A percentile compares a stretch with the other conserved stretches of the same genome.
Conservation (phyloP, 2,113 vertebrate species). For the Steatornis caripensis region DNA sequence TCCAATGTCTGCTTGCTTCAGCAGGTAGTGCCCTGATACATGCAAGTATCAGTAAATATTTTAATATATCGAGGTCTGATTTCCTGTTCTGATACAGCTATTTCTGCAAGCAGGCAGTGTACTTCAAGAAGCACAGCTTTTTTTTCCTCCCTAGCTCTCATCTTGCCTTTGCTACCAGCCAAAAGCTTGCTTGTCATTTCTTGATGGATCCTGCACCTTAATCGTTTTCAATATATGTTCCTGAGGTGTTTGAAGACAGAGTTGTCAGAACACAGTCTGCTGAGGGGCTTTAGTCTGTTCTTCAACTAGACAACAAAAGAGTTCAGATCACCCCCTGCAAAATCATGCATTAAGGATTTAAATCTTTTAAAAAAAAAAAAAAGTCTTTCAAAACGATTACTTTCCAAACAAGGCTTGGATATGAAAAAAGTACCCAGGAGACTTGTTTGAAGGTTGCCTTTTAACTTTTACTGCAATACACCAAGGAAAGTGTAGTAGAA, state of each 20-base stretch:
- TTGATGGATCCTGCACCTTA: slow-evolving; percentile 9
- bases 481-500: not conserved
- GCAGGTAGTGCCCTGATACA: not conserved
- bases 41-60: not conserved
- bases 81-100: not conserved
- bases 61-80: not conserved
- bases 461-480: not conserved
- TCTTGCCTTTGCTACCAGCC: slow-evolving; percentile 4
- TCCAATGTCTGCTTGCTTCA: not conserved
- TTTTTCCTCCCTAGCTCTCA: not conserved
- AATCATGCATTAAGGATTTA: not conserved
- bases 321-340: not conserved
- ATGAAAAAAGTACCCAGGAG: not conserved
- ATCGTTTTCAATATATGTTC: not conserved
- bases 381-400: not conserved
- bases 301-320: not conserved
- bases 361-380: not conserved
- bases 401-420: not conserved
- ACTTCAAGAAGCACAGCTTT: not conserved
- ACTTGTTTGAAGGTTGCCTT: not conserved
- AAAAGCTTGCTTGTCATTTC: not conserved
- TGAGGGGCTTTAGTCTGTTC: not conserved
- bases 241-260: not conserved
- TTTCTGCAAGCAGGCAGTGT: not conserved
- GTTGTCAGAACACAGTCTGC: not conserved